Evolutionary conservation across 2,113 vertebrate species (phyloP).

Genomic region (Mellivora capensis): DNA sequence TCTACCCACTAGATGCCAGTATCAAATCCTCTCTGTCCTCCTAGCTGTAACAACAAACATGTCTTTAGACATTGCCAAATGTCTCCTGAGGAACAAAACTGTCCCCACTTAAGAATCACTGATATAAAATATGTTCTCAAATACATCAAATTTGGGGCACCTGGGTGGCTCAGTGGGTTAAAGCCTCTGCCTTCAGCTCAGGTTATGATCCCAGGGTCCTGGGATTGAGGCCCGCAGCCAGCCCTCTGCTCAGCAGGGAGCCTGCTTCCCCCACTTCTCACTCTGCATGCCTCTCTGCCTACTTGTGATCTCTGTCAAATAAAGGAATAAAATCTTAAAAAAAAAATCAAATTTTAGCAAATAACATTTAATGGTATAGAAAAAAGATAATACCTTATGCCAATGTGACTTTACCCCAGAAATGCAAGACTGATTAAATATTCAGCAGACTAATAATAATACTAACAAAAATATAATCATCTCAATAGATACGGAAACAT

Average conservation of each 20-base stretch:
- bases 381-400: neutral
- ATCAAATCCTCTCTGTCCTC: neutral
- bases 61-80: neutral
- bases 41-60: neutral
- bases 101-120: neutral
- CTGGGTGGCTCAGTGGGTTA: too few species aligned
- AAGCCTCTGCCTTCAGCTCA: too few species aligned
- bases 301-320: too few species aligned
- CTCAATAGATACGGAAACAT: neutral
- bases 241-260: too few species aligned
- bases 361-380: neutral
- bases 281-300: too few species aligned
- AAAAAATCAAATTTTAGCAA: neutral
- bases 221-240: too few species aligned
- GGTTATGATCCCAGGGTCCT: too few species aligned
- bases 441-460: neutral
- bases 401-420: neutral
- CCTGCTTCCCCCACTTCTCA: too few species aligned
- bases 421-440: neutral
- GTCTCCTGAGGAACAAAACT: neutral
- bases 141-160: neutral
- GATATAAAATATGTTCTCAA: neutral
- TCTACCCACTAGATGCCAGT: neutral
- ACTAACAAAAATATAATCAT: neutral
- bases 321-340: too few species aligned